Conservation (phyloP, 2,113 vertebrate genomes). For the Gambusia affinis region DNA sequence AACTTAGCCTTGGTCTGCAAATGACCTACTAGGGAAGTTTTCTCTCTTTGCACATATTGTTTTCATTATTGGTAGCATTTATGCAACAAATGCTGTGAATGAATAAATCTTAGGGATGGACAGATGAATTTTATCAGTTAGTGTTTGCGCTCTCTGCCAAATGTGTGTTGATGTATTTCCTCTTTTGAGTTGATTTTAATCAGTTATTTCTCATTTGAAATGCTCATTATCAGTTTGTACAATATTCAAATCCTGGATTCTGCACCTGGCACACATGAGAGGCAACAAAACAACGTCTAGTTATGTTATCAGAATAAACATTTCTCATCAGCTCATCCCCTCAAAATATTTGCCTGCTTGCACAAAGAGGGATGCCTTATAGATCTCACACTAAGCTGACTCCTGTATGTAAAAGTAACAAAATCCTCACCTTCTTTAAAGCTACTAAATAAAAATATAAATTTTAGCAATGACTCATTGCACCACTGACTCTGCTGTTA, state of each 20-base stretch:
- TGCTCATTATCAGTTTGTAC: slow-evolving; percentile 8
- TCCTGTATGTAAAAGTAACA: background rate
- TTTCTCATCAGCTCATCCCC: slow-evolving; percentile 9
- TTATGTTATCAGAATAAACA: slow-evolving; percentile 1
- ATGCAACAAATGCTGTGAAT: slow-evolving; percentile 64
- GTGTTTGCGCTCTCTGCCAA: slow-evolving; percentile 38
- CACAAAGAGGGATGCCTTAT: slow-evolving; percentile 49
- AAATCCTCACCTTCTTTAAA: slow-evolving; percentile 33
- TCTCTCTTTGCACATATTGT: slow-evolving; percentile 68
- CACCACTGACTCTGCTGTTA: slow-evolving; percentile 28
- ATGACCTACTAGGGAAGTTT: slow-evolving; percentile 26
- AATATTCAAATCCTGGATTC: slow-evolving; percentile 8
- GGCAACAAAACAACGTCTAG: background rate
- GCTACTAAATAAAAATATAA: slow-evolving; percentile 28
- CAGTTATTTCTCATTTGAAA: slow-evolving; percentile 29
- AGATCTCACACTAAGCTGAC: slow-evolving; percentile 36
- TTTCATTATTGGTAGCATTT: slow-evolving; percentile 65
- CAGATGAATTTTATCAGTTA: slow-evolving; percentile 25
- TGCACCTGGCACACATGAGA: slow-evolving; percentile 7
- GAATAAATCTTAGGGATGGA: slow-evolving; percentile 40
- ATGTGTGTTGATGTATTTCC: slow-evolving; percentile 7
- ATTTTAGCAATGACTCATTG: slow-evolving; percentile 40
- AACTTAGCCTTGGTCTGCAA: slow-evolving; percentile 29
- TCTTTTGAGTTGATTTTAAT: slow-evolving; percentile 32
- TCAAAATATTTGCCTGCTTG: slow-evolving; percentile 30